These are phyloP conservation scores for Rostratula benghalensis DNA, from an alignment of 2,113 vertebrate species.

Conservation along the genomic window DNA sequence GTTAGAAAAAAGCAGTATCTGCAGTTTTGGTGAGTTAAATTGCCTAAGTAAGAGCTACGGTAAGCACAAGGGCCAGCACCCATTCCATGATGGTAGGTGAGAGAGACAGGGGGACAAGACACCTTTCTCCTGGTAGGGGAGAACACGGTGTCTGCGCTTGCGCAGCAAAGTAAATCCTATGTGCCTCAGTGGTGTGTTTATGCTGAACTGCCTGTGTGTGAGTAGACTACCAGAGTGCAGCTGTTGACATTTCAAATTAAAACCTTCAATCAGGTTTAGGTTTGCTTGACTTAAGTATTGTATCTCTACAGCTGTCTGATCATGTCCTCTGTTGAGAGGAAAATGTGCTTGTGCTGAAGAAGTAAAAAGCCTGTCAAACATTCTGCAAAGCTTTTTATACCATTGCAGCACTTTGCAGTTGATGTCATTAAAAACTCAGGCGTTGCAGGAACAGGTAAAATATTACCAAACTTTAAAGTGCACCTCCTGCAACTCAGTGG, in stretches of 20 bases:
- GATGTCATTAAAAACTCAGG: neutral
- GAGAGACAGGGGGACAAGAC: neutral
- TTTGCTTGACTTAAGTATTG: neutral
- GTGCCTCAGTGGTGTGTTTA: neutral
- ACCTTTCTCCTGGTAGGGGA: neutral
- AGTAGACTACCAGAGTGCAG: neutral
- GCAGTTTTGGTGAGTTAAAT: neutral
- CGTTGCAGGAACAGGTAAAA: neutral
- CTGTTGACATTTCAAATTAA: neutral
- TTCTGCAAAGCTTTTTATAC: neutral
- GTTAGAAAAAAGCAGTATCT: neutral
- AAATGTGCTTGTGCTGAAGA: neutral
- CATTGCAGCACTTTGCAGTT: neutral
- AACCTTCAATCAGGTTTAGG: neutral
- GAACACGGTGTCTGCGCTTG: neutral
- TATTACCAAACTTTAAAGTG: neutral
- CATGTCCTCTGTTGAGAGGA: neutral
- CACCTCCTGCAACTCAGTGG: neutral
- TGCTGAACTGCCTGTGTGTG: neutral
- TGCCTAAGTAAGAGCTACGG: neutral
- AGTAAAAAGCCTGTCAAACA: neutral
- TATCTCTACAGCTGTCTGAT: neutral
- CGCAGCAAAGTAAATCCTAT: neutral
- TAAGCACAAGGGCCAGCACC: neutral
- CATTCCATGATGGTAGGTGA: no score